phyloP scores from a whole-genome alignment of 1,140 invertebrate species.

The Protaetia brevitarsis region DNA sequence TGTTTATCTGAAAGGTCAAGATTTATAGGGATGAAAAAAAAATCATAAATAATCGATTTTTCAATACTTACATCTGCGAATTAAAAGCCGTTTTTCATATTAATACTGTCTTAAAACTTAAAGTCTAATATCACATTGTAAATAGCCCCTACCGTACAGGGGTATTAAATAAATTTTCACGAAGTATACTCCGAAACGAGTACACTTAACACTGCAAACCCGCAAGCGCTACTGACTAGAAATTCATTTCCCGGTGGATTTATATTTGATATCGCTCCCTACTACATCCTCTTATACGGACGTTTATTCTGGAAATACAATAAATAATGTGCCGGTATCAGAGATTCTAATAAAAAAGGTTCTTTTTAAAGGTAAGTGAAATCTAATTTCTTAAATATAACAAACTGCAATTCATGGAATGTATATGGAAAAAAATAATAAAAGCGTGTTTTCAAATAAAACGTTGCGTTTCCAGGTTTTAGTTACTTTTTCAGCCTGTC shows the following conservation, averaged over 20 bases:
- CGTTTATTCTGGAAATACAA: too few species aligned
- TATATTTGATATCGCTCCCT: constrained; percentile 9
- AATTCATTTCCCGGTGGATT: background rate
- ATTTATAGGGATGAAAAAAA: background rate
- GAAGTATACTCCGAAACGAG: background rate
- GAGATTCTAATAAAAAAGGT: too few species aligned
- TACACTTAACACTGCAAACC: background rate
- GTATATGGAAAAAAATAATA: too few species aligned
- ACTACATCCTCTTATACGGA: too few species aligned
- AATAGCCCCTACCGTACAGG: constrained; percentile 1
- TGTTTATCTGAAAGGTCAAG: too few species aligned
- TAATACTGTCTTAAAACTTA: constrained; percentile 18
- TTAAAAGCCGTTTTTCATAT: background rate
- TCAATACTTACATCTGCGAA: background rate
- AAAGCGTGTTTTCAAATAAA: too few species aligned
- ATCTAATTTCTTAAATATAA: too few species aligned
- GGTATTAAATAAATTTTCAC: background rate
- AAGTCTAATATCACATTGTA: constrained; percentile 19
- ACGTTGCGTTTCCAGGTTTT: too few species aligned
- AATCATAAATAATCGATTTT: background rate
- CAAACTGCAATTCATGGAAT: too few species aligned
- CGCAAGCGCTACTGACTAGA: background rate
- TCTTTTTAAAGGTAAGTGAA: too few species aligned
- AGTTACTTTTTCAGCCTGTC: too few species aligned
- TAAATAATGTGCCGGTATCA: too few species aligned